Evolutionary conservation across 1,140 invertebrate species (phyloP).

Genomic region (Spodoptera litura): DNA sequence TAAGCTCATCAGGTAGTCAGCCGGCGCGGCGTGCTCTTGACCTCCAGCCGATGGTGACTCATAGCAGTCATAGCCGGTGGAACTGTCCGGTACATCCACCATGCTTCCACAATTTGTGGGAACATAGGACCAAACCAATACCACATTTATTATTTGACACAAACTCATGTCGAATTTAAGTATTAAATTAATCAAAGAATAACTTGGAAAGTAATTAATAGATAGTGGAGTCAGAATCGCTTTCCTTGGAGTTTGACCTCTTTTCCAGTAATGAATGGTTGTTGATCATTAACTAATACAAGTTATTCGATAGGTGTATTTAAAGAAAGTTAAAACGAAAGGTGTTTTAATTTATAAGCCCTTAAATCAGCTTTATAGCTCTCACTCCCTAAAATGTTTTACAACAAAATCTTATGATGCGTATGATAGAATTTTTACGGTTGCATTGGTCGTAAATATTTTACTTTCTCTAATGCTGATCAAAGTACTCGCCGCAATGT

Average conservation of each 20-base stretch:
- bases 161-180: constrained; percentile 14
- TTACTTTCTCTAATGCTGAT: constrained; percentile 59
- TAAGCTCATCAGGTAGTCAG: constrained; percentile 73
- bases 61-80: constrained; percentile 57
- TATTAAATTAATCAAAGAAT: constrained; percentile 2
- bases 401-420: constrained; percentile 38
- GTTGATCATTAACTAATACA: constrained; percentile 45
- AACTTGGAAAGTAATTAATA: constrained; percentile 13
- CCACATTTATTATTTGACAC: constrained; percentile 18
- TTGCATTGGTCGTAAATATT: constrained; percentile 56
- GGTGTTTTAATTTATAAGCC: constrained; percentile 68
- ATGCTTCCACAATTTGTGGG: constrained; percentile 55
- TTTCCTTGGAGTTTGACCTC: constrained; percentile 30
- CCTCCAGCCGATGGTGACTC: constrained; percentile 69
- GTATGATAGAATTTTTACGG: constrained; percentile 55
- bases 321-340: constrained; percentile 72
- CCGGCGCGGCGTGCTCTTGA: constrained; percentile 72
- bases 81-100: constrained; percentile 40
- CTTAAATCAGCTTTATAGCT: constrained; percentile 67
- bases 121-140: constrained; percentile 39
- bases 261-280: constrained; percentile 47
- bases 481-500: constrained; percentile 7
- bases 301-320: constrained; percentile 52
- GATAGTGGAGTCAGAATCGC: not conserved
- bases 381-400: constrained; percentile 64